phyloP scores from a whole-genome alignment of 1,140 invertebrate species.

The Psix sp. region DNA sequence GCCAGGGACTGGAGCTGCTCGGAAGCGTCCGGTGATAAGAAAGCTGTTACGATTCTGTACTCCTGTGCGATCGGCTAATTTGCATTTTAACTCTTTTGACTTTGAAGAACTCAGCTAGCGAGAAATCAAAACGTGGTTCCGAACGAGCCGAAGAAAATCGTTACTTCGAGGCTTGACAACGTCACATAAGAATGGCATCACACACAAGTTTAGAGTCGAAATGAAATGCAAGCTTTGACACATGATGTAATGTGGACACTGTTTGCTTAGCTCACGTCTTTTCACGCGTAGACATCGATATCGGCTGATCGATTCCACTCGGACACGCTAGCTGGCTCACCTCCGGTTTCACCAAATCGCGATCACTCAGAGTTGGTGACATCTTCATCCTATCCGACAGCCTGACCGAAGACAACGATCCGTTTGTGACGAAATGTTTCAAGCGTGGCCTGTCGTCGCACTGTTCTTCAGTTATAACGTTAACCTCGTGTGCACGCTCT shows the following conservation, averaged over 20 bases:
- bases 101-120: too few relatives aligned
- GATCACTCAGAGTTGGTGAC: conserved; percentile 63
- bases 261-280: not conserved
- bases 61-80: too few relatives aligned
- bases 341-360: conserved; percentile 70
- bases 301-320: conserved; percentile 9
- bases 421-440: conserved; percentile 18
- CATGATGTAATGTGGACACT: conserved; percentile 8
- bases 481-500: conserved; percentile 30
- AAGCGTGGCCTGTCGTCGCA: not conserved
- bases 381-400: conserved; percentile 67
- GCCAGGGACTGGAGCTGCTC: too few relatives aligned
- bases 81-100: too few relatives aligned
- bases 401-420: too few relatives aligned
- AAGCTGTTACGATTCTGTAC: too few relatives aligned
- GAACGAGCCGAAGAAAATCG: not conserved
- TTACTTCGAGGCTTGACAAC: not conserved
- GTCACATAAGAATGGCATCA: too few relatives aligned
- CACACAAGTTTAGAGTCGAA: not conserved
- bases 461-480: conserved; percentile 62
- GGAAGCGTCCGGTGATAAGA: too few relatives aligned
- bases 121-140: too few relatives aligned
- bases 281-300: not conserved
- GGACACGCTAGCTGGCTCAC: conserved; percentile 58
- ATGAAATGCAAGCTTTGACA: conserved; percentile 8